Evolutionary conservation across 37 sponge, comb jelly and placozoan species (phyloP), one percentile per base, ranked within the genome.

Genomic region (Halisarca cf. caerulea): DNA sequence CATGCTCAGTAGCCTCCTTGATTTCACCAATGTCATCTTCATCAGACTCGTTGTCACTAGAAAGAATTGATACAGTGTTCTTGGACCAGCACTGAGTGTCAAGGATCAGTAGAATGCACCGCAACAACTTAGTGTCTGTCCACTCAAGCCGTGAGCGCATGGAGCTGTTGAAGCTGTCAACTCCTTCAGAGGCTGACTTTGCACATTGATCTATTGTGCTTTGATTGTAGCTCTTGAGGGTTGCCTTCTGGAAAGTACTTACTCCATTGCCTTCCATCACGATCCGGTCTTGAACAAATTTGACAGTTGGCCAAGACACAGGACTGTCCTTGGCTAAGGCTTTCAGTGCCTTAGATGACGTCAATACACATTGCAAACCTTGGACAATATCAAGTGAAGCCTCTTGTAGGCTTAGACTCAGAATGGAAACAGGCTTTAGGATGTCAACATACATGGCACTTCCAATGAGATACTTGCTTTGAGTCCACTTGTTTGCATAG

Each of bases 401-500:
- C 2, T 7, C 36, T 61, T 86, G 87, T 54, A 86, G 35, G 43
- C 42, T 21, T 53, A 83, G 83, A 33, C 81, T 83, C 83, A 64
- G 83, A 30, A 72, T 80, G 1, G 83, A 4, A 55, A 82, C 83
- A 20, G 88, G 88, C 33, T 9, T 75, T 60, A 91, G 55, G 28
- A 88, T 80, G 60, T 89, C 82, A 61, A 92, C 77, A 83, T 83
- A 90, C 57, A 35, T 7, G 68, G 59, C 93, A 83, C 90, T 89
- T 7, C 93, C 90, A 20, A 92, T 40, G 18, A 92, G 47, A 54
- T 89, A 92, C 60, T 89, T 92, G 30, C 84, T 87, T 3, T 92
- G 54, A 53, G 66, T 32, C 88, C 89, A 88, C 55, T 88, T 72
- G 14, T 24, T 81, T 43, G 32, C 60, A 44, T 88, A 89, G 11